Conservation (phyloP, 2,797 vertebrate species). For the Orientallactaga sibirica region DNA sequence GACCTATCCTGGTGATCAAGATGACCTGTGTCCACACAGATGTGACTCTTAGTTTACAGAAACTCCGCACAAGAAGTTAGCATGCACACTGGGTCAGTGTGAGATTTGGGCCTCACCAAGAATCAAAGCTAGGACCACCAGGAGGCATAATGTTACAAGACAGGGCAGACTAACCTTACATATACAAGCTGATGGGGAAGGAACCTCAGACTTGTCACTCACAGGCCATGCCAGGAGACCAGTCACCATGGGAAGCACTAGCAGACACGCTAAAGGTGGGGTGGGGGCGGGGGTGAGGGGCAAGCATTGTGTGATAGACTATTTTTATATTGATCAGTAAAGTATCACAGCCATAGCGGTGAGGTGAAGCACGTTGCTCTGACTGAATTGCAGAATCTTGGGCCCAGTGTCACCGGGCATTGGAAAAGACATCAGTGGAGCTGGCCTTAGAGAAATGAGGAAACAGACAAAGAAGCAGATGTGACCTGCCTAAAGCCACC, state of each 20-base stretch:
- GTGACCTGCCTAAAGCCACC: background rate
- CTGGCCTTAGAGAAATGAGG: background rate
- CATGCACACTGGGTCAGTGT: background rate
- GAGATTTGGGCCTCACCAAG: background rate
- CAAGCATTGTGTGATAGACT: background rate
- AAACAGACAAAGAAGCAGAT: background rate
- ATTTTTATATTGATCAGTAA: background rate
- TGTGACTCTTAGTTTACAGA: background rate
- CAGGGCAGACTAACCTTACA: background rate
- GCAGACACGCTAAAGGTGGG: no score
- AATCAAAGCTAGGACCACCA: background rate
- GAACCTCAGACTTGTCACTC: background rate
- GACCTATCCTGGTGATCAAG: background rate
- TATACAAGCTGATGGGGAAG: background rate
- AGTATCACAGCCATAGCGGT: background rate
- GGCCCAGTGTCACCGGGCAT: no score
- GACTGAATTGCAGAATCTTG: background rate
- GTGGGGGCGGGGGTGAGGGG: no score
- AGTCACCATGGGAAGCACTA: background rate
- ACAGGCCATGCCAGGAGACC: background rate
- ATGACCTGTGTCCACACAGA: background rate
- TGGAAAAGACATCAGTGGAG: background rate
- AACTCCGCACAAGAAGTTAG: background rate
- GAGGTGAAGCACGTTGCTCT: background rate
- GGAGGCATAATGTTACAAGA: background rate